phyloP scores from a whole-genome alignment of 2,888 invertebrate genomes.

The Dolichopus griseipennis region DNA sequence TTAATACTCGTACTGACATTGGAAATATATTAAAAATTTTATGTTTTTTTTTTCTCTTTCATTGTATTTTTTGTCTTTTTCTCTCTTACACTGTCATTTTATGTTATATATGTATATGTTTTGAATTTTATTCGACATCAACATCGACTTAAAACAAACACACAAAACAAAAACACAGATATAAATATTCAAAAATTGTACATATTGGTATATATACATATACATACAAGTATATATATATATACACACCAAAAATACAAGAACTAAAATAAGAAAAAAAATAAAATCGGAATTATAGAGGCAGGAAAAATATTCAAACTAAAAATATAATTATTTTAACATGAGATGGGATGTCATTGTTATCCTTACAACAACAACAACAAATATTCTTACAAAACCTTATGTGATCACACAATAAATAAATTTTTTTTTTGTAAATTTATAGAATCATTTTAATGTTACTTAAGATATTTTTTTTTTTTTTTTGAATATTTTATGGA shows the following conservation, averaged over 20 bases:
- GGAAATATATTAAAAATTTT: no score
- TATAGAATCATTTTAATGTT: not conserved
- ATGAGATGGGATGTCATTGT: conserved; percentile 4
- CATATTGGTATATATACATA: no score
- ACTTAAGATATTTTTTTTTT: not conserved
- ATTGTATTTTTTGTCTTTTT: no score
- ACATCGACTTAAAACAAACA: not conserved
- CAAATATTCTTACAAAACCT: not conserved
- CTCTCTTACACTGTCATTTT: not conserved
- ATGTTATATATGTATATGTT: not conserved
- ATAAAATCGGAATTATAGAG: not conserved
- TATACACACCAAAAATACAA: not conserved
- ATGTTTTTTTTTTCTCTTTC: no score
- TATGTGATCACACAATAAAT: not conserved
- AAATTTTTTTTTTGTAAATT: not conserved
- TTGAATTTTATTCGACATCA: not conserved
- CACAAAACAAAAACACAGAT: not conserved
- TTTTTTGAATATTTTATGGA: not conserved
- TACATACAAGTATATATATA: no score
- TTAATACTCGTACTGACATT: no score
- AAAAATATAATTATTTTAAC: conserved; percentile 5
- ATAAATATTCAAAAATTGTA: not conserved
- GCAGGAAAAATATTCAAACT: not conserved
- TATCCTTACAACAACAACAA: not conserved
- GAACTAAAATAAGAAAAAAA: not conserved